Base-by-base conservation (phyloP, 2,888 invertebrate genomes). In the Temnothorax rugatulus region DNA sequence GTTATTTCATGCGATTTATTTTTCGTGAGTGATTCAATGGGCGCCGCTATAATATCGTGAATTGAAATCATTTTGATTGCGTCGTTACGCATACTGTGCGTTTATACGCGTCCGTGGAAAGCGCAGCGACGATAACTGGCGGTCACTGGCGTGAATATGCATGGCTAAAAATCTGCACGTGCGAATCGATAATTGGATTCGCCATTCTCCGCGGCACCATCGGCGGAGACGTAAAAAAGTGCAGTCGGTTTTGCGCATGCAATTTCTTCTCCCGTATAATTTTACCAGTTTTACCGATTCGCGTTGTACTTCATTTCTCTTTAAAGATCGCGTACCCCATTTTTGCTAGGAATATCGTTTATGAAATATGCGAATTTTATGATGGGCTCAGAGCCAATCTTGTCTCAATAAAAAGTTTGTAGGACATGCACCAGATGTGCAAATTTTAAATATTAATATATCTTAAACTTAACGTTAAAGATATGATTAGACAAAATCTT, bases 121-220 rank as follows among this genome's bases (percentile, higher is more conserved):
- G 84, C 82, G 81, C 82, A 63, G 81, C 64, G 74, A 73, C 71
- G 83, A 76, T 86, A 86, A 85, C 85, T 63, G 85, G 59, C 77
- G 71, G 52, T 79, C 69, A 82, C 52, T 64, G 73, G 61, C 75
- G 82, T 87, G 87, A 87, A 87, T 87, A 86, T 86, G 86, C 86
- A 86, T 87, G 74, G 83, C 61, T 83, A 85, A 87, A 86, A 84
- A 82, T 86, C 74, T 79, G 82, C 82, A 79, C 84, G 84, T 64
- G 84, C 84, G 75, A 82, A 73, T 84, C 74, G 71, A 79, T 87
- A 87, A 87, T 87, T 87, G 86, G 77, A 87, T 87, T 84, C 84
- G 64, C 76, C 75, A 83, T 87, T 82, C 84, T 79, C 82, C 71
- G 68, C 64, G 79, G 44, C 82, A 66, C 66, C 73, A 83, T 52